A percentile compares a stretch with the other conserved stretches of the same genome.
phyloP scores from a whole-genome alignment of 1,140 invertebrate genomes.

The Dicyema japonicum region DNA sequence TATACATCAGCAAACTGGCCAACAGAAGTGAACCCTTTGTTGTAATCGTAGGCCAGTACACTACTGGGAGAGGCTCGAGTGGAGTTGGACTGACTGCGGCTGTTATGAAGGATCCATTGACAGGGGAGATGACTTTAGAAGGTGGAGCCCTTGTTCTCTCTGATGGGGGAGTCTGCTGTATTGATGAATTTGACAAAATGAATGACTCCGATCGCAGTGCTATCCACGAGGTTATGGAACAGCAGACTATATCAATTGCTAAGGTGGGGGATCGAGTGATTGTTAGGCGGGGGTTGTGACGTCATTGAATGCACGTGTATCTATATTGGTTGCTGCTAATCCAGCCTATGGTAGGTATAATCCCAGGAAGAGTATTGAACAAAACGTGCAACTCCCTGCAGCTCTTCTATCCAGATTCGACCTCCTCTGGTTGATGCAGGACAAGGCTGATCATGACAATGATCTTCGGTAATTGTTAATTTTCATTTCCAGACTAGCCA shows the following conservation, averaged over 20 bases:
- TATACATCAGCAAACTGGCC: constrained; percentile 66
- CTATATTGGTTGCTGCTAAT: constrained; percentile 89
- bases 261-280: constrained; percentile 29
- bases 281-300: constrained; percentile 74
- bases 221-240: constrained; percentile 94
- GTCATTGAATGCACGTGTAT: constrained; percentile 67
- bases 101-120: constrained; percentile 79
- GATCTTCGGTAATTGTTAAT: constrained; percentile 32
- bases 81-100: constrained; percentile 90
- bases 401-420: constrained; percentile 91
- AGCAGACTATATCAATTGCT: constrained; percentile 94
- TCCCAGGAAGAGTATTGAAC: constrained; percentile 60
- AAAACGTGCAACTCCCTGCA: constrained; percentile 83
- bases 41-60: constrained; percentile 38
- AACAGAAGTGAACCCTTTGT: constrained; percentile 31
- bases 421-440: constrained; percentile 77
- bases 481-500: constrained; percentile 33
- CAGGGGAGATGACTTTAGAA: constrained; percentile 79
- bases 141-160: constrained; percentile 86
- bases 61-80: constrained; percentile 72
- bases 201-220: constrained; percentile 57
- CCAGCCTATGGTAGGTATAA: constrained; percentile 91
- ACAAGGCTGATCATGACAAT: constrained; percentile 58
- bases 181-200: constrained; percentile 99
- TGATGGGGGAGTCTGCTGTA: constrained; percentile 83